These are phyloP conservation scores for Theristicus caerulescens DNA, from an alignment of 2,113 vertebrate species.

Conservation along the genomic window DNA sequence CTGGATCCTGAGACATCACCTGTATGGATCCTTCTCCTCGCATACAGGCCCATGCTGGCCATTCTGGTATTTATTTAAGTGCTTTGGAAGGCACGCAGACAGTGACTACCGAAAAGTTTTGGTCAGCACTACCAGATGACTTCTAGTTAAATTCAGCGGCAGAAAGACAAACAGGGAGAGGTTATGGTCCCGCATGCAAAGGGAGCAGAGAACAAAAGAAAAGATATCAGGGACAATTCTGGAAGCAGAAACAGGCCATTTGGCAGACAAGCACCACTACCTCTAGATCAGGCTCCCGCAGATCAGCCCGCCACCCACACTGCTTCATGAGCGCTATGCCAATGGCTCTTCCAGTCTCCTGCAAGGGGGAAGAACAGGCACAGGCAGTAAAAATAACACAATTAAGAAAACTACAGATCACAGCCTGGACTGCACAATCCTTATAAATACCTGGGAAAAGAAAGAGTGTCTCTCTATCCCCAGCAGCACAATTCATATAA, in stretches of 20 bases:
- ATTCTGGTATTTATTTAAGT: not conserved
- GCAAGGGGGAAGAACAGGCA: not conserved
- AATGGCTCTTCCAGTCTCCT: conserved; percentile 85
- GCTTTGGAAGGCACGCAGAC: not conserved
- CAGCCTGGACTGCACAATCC: not conserved
- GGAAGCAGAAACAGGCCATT: not conserved
- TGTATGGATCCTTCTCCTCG: not conserved
- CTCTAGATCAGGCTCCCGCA: conserved; percentile 86
- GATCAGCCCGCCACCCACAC: conserved; percentile 84
- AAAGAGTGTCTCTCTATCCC: not conserved
- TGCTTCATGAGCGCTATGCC: conserved; percentile 78
- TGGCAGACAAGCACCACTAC: conserved; percentile 58
- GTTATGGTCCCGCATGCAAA: accelerated
- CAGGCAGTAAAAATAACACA: not conserved
- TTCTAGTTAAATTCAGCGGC: not conserved
- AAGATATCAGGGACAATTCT: not conserved
- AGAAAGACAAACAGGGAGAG: not conserved
- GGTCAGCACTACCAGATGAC: not conserved
- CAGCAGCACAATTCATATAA: not conserved
- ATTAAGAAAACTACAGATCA: not conserved
- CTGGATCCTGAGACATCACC: accelerated
- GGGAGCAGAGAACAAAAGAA: not conserved
- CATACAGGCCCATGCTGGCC: accelerated
- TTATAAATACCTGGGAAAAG: not conserved
- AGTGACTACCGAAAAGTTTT: not conserved